A percentile compares a stretch with the other conserved stretches of the same genome.
Evolutionary conservation across 2,797 vertebrate species (phyloP).

Genomic region (Manis crassicaudata): DNA sequence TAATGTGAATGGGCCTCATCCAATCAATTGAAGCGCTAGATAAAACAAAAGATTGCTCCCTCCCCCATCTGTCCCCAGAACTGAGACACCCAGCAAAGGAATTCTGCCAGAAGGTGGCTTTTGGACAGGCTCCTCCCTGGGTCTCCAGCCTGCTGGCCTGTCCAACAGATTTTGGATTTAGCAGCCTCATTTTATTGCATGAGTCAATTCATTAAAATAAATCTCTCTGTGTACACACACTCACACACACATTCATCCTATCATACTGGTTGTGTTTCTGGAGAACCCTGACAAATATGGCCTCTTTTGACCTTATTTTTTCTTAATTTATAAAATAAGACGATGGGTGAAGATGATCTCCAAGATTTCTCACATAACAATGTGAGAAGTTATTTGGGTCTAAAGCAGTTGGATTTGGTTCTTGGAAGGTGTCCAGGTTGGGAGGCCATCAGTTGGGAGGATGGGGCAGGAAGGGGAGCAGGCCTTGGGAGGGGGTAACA

Average conservation of each 20-base stretch:
- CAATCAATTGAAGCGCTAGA: background rate
- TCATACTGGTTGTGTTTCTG: background rate
- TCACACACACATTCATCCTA: accelerated
- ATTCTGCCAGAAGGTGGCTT: background rate
- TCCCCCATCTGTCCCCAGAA: background rate
- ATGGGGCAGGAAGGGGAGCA: background rate
- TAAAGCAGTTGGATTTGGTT: background rate
- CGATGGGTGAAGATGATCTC: background rate
- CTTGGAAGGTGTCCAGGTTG: background rate
- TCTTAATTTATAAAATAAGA: constrained; percentile 1
- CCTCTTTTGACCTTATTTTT: background rate
- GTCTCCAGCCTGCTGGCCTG: background rate
- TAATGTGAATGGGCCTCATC: background rate
- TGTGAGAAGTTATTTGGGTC: background rate
- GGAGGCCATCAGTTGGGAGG: background rate
- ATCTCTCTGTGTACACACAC: background rate
- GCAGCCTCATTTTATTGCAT: background rate
- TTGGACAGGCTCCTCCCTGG: background rate
- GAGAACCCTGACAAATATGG: background rate
- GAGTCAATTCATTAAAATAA: background rate
- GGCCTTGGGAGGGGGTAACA: accelerated
- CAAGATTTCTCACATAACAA: background rate
- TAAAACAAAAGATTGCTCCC: background rate
- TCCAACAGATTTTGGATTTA: background rate
- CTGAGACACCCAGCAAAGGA: background rate